Evolutionary conservation across 2,797 vertebrate species (phyloP).

Genomic region (Cyclopterus lumpus): DNA sequence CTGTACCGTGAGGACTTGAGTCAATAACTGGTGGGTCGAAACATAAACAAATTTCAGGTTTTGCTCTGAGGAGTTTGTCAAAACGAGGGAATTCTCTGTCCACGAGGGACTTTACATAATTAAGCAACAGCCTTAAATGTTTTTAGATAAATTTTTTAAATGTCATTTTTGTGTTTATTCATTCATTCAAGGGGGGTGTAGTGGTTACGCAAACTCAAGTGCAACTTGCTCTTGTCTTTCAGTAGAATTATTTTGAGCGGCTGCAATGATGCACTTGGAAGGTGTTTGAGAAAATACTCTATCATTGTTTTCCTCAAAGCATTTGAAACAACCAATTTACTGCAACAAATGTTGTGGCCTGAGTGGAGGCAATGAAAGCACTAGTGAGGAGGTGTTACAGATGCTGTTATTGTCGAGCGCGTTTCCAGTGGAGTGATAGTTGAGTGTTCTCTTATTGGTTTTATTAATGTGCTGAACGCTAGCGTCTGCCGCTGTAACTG

Average conservation of each 20-base stretch:
- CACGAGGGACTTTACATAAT: conserved; percentile 10
- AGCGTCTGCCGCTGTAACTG: conserved; percentile 46
- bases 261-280: conserved; percentile 62
- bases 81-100: conserved; percentile 24
- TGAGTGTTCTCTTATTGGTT: conserved; percentile 58
- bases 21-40: conserved; percentile 61
- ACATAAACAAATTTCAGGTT: conserved; percentile 45
- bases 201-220: conserved; percentile 2
- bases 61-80: conserved; percentile 29
- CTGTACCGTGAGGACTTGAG: conserved; percentile 37
- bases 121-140: conserved; percentile 14
- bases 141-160: not conserved
- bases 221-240: not conserved
- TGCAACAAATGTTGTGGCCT: conserved; percentile 63
- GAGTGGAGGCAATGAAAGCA: conserved; percentile 58
- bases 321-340: conserved; percentile 70
- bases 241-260: conserved; percentile 36
- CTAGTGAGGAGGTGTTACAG: conserved; percentile 61
- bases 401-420: conserved; percentile 52
- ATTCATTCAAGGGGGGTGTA: not conserved
- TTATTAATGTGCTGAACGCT: conserved; percentile 63
- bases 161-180: not conserved
- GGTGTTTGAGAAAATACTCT: conserved; percentile 60
- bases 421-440: conserved; percentile 50
- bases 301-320: conserved; percentile 70